These are phyloP conservation scores for Geotrupes spiniger DNA, from an alignment of 2,888 invertebrate species.

Conservation along the genomic window DNA sequence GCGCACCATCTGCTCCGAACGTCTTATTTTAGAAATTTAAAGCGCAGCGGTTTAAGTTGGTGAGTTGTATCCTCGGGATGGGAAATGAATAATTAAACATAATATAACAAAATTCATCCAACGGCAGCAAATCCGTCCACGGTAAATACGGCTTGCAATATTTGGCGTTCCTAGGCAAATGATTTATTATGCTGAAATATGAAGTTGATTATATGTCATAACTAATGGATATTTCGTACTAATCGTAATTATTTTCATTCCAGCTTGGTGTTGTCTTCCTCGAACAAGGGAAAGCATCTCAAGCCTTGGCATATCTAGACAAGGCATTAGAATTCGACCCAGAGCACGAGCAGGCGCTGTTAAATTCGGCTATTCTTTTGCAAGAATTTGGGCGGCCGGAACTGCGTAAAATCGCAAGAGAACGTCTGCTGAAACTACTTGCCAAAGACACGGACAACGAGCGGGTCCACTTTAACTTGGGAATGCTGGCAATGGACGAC, in stretches of 20 bases:
- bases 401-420: conserved; percentile 73
- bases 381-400: conserved; percentile 85
- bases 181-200: too few relatives aligned
- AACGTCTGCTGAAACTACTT: conserved; percentile 77
- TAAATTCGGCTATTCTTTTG: conserved; percentile 92
- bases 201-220: too few relatives aligned
- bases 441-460: conserved; percentile 79
- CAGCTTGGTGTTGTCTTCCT: conserved; percentile 91
- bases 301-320: conserved; percentile 88
- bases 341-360: conserved; percentile 89
- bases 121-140: too few relatives aligned
- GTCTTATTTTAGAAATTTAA: too few relatives aligned
- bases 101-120: too few relatives aligned
- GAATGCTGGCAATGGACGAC: conserved; percentile 96
- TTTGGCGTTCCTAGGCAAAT: too few relatives aligned
- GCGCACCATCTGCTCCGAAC: too few relatives aligned
- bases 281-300: conserved; percentile 87
- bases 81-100: too few relatives aligned
- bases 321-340: conserved; percentile 91
- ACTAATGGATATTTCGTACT: too few relatives aligned
- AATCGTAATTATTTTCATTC: conserved; percentile 34
- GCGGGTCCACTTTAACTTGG: conserved; percentile 85
- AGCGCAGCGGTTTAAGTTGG: too few relatives aligned
- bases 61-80: too few relatives aligned
- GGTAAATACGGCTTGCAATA: too few relatives aligned